These are phyloP conservation scores for Melanargia galathea DNA, from an alignment of 2,888 invertebrate species.

Conservation along the genomic window DNA sequence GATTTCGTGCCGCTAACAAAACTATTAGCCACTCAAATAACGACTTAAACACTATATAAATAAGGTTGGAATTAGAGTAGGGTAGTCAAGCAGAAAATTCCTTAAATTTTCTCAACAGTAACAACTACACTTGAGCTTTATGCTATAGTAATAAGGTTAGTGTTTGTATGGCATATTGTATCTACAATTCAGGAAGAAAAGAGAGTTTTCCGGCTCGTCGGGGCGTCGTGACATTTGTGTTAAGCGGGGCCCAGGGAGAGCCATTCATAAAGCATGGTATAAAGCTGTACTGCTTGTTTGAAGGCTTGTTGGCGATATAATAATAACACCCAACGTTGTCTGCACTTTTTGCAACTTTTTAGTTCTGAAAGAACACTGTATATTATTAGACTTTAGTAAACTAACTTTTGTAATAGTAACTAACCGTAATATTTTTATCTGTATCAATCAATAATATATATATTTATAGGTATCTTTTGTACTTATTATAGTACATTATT, in stretches of 20 bases:
- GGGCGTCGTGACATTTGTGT: constrained; percentile 80
- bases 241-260: constrained; percentile 73
- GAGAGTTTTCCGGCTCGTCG: constrained; percentile 80
- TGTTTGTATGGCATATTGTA: constrained; percentile 49
- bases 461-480: too few relatives aligned
- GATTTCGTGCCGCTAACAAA: constrained; percentile 71
- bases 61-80: constrained; percentile 56
- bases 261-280: constrained; percentile 75
- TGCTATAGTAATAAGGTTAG: constrained; percentile 47
- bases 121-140: constrained; percentile 50
- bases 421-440: too few relatives aligned
- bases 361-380: too few relatives aligned
- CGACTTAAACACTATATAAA: constrained; percentile 42
- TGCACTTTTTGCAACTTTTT: not conserved
- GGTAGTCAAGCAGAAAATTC: constrained; percentile 65
- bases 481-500: too few relatives aligned
- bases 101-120: constrained; percentile 65
- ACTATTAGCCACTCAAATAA: constrained; percentile 44
- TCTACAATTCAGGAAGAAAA: constrained; percentile 78
- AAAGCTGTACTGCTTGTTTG: constrained; percentile 61
- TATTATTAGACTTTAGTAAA: too few relatives aligned
- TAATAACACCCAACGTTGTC: constrained; percentile 25
- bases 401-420: too few relatives aligned
- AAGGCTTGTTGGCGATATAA: constrained; percentile 62
- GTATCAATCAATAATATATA: too few relatives aligned